Evolutionary conservation across 2,797 vertebrate species (phyloP).

Genomic region (Buceros bicornis): DNA sequence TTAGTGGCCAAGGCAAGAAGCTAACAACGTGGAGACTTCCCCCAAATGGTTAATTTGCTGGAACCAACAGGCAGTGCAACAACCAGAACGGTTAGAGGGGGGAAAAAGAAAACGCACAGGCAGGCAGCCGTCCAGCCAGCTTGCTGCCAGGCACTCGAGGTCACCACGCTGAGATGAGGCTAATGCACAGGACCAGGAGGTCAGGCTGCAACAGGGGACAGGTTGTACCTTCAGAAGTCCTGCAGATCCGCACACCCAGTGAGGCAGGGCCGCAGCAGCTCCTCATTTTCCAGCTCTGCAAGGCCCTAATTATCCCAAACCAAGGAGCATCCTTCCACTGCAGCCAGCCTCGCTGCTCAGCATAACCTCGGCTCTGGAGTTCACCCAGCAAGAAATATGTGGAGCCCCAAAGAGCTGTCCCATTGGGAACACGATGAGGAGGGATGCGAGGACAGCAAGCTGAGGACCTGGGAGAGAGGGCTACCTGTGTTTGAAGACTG

Average conservation of each 20-base stretch:
- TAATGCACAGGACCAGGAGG: background rate
- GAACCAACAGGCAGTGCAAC: background rate
- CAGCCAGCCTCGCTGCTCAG: background rate
- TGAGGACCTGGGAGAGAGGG: background rate
- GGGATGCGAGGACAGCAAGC: background rate
- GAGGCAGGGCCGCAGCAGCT: background rate
- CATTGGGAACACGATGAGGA: accelerated
- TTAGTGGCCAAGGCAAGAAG: background rate
- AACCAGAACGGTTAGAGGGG: background rate
- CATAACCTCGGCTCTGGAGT: background rate
- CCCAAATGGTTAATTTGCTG: background rate
- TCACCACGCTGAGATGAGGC: background rate
- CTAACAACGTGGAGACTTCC: background rate
- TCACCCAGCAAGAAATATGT: background rate
- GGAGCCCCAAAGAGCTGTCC: background rate
- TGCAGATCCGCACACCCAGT: background rate
- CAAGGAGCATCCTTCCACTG: background rate
- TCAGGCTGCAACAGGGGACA: background rate
- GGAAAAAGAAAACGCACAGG: background rate
- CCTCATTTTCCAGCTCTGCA: background rate
- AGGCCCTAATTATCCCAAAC: background rate
- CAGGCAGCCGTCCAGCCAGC: background rate
- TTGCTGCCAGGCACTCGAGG: background rate
- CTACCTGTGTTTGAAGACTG: background rate
- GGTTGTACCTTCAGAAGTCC: background rate